Conservation (phyloP, 2,888 invertebrate species). For the Thysanoteuthis rhombus region DNA sequence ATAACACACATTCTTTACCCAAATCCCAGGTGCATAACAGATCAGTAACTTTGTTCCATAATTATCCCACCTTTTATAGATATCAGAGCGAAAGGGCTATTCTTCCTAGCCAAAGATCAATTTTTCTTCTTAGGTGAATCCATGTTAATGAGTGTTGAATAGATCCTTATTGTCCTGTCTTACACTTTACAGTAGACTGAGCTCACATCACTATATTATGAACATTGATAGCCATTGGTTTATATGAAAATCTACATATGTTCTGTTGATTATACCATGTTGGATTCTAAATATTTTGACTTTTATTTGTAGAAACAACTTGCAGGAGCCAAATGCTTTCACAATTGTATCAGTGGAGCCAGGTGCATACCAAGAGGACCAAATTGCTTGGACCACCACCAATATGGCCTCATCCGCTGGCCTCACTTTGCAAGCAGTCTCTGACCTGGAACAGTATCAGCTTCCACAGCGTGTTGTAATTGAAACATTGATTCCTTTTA, state of each 20-base stretch:
- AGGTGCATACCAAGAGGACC: not conserved
- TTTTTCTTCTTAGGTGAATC: no score
- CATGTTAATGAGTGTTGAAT: no score
- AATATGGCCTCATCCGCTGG: not conserved
- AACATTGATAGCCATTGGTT: no score
- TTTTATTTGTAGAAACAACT: not conserved
- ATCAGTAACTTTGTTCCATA: no score
- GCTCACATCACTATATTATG: no score
- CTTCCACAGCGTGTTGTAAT: slow-evolving; percentile 23
- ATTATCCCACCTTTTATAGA: no score
- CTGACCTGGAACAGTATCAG: slow-evolving; percentile 18
- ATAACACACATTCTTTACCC: no score
- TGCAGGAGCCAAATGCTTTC: not conserved
- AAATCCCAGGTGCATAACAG: no score
- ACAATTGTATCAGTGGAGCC: slow-evolving; percentile 20
- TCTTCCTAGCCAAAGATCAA: no score
- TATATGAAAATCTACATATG: not conserved
- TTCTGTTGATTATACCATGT: not conserved
- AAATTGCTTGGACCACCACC: slow-evolving; percentile 14
- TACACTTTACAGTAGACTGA: no score
- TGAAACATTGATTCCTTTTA: slow-evolving; percentile 24
- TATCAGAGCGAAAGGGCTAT: no score
- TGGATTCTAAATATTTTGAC: not conserved
- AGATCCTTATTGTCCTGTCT: no score
- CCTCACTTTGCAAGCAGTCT: slow-evolving; percentile 12